These are phyloP conservation scores for Epizoanthus scotinus DNA, from an alignment of 92 coral and sea anemone species.

Conservation along the genomic window DNA sequence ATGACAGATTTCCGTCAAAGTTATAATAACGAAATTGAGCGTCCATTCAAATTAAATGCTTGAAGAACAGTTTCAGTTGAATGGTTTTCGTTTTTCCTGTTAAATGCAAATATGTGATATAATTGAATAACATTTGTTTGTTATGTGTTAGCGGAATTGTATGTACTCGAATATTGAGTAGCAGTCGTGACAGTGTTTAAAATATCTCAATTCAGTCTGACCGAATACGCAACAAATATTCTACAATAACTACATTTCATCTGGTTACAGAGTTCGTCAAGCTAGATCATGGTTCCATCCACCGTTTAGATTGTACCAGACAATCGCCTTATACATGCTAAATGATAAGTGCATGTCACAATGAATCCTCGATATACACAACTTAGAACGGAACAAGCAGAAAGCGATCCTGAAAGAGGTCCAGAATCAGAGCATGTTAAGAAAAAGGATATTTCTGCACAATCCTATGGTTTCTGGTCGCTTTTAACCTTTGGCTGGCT, in stretches of 20 bases:
- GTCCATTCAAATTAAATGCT: too few relatives aligned
- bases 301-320: background rate
- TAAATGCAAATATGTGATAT: constrained; percentile 18
- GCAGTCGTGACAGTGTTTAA: too few relatives aligned
- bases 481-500: constrained; percentile 30
- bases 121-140: background rate
- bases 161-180: background rate
- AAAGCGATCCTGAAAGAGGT: background rate
- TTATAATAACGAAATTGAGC: too few relatives aligned
- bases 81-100: constrained; percentile 3
- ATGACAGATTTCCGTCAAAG: too few relatives aligned
- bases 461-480: constrained; percentile 16
- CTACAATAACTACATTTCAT: background rate
- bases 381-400: background rate
- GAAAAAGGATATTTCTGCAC: background rate
- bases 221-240: background rate
- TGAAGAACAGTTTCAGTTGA: too few relatives aligned
- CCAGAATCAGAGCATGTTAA: background rate
- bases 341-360: too few relatives aligned
- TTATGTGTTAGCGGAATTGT: background rate
- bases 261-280: background rate
- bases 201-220: background rate
- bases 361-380: background rate
- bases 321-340: background rate
- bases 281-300: background rate